Conservation (phyloP, 2,888 invertebrate genomes). For the Pammene fasciana region DNA sequence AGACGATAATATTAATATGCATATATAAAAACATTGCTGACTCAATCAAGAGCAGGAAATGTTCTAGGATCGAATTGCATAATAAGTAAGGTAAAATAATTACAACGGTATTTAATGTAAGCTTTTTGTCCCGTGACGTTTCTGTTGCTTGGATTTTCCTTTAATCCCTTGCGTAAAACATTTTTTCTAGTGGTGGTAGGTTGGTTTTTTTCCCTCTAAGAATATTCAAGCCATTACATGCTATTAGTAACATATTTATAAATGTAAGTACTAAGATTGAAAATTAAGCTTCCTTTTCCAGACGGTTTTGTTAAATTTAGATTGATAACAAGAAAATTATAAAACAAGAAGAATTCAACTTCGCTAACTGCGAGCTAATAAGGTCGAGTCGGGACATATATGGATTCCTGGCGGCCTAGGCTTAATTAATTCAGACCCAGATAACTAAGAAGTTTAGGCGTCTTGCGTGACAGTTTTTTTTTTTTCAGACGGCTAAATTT, state of each 20-base stretch:
- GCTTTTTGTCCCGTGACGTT: not conserved
- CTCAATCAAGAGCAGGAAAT: constrained; percentile 20
- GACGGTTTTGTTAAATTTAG: too few relatives aligned
- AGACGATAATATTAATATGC: constrained; percentile 27
- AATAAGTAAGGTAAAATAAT: constrained; percentile 5
- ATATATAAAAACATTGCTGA: constrained; percentile 32
- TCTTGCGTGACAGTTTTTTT: not conserved
- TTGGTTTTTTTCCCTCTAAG: too few relatives aligned
- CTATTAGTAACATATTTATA: too few relatives aligned
- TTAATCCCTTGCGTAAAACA: not conserved
- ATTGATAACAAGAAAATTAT: too few relatives aligned
- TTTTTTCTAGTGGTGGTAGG: not conserved
- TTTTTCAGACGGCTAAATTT: not conserved
- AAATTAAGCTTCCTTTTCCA: too few relatives aligned
- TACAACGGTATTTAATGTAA: not conserved
- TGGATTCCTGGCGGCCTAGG: constrained; percentile 22
- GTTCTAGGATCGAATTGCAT: not conserved
- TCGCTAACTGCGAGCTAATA: not conserved
- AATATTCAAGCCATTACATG: not conserved
- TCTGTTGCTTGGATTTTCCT: not conserved
- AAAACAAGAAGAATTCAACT: not conserved
- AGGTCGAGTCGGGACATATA: constrained; percentile 6
- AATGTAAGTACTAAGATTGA: too few relatives aligned
- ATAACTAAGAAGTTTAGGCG: constrained; percentile 13
- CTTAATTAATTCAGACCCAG: constrained; percentile 28